Conservation (phyloP, 2,113 vertebrate genomes). For the Fregetta grallaria region DNA sequence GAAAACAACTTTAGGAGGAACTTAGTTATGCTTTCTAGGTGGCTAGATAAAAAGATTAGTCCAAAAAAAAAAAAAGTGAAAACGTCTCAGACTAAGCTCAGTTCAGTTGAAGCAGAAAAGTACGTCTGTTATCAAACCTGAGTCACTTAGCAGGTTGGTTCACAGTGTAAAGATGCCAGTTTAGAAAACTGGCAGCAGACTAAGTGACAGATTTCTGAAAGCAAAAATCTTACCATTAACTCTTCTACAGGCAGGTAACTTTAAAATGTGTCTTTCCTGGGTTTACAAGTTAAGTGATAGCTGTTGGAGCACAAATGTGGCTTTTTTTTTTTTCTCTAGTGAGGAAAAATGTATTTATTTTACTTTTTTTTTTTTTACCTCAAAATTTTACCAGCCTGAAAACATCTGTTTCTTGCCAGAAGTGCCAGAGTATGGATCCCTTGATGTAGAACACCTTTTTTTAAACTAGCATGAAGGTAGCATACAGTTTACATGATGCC, state of each 20-base stretch:
- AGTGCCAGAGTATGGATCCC: conserved; percentile 60
- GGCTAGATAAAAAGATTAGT: background rate
- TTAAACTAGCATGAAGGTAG: conserved; percentile 53
- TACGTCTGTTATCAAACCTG: background rate
- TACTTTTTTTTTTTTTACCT: background rate
- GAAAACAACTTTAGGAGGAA: background rate
- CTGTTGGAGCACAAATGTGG: background rate
- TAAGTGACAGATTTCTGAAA: background rate
- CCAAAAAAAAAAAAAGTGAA: background rate
- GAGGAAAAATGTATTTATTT: background rate
- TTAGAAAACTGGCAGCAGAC: background rate
- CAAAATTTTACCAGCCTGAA: conserved; percentile 29
- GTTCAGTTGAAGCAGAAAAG: background rate
- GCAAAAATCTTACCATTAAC: background rate
- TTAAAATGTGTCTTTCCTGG: background rate
- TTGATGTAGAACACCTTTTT: conserved; percentile 45
- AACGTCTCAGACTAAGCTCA: background rate
- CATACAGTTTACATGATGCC: conserved; percentile 50
- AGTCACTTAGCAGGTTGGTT: background rate
- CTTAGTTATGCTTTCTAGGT: background rate
- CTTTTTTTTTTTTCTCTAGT: background rate
- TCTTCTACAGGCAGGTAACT: background rate
- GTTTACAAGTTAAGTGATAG: background rate
- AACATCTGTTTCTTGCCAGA: conserved; percentile 54
- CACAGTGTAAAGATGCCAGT: background rate